A percentile compares a stretch with the other conserved stretches of the same genome.
These are phyloP conservation scores for Orchesellides sinensis DNA, from an alignment of 2,888 invertebrate species.

Conservation along the genomic window DNA sequence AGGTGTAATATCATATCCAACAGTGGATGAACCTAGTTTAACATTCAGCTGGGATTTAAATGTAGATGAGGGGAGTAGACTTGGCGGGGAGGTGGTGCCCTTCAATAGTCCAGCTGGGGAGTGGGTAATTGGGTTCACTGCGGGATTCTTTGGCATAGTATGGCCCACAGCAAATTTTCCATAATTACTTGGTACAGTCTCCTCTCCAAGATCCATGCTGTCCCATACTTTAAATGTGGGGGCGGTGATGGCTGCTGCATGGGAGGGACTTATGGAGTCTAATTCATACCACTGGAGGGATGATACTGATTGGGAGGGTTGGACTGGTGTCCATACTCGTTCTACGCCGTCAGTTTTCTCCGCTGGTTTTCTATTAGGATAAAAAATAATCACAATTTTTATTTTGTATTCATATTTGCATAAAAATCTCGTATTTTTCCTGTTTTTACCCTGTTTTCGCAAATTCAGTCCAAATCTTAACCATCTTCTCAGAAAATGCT, in stretches of 20 bases:
- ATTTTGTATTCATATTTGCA: background rate
- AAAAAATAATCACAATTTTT: background rate
- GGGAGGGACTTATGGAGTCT: slow-evolving; percentile 6
- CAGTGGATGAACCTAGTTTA: background rate
- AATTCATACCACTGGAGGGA: slow-evolving; percentile 43
- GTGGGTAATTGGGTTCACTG: slow-evolving; percentile 28
- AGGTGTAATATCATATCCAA: background rate
- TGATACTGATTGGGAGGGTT: slow-evolving; percentile 20
- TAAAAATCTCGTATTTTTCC: too few relatives aligned
- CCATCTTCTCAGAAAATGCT: slow-evolving; percentile 61
- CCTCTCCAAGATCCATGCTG: slow-evolving; percentile 40
- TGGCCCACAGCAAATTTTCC: slow-evolving; percentile 41
- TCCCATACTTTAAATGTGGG: slow-evolving; percentile 59
- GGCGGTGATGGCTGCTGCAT: background rate
- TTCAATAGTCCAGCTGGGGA: background rate
- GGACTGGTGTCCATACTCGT: slow-evolving; percentile 60
- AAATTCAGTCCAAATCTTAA: slow-evolving; percentile 62
- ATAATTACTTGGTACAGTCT: slow-evolving; percentile 5
- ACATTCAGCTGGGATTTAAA: too few relatives aligned
- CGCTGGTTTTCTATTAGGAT: slow-evolving; percentile 19
- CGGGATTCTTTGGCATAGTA: slow-evolving; percentile 34
- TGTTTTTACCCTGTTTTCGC: slow-evolving; percentile 49
- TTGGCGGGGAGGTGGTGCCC: background rate
- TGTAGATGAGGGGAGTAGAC: too few relatives aligned
- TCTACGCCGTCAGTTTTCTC: slow-evolving; percentile 22